Evolutionary conservation across 2,797 vertebrate species (phyloP), one percentile per base, ranked within the genome.

Genomic region (Champsocephalus esox): DNA sequence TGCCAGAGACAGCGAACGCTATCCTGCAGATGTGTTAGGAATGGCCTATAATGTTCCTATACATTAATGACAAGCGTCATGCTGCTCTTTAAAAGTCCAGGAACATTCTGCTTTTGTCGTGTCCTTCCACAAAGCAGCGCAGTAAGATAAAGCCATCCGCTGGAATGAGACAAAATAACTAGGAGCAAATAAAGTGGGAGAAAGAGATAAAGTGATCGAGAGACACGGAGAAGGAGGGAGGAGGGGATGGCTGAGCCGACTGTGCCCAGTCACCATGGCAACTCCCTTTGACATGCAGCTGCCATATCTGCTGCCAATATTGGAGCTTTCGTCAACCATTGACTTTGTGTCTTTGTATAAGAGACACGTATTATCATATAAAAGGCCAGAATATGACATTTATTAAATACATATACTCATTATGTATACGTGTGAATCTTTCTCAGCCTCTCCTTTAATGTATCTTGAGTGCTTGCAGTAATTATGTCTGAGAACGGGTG

Each of bases 231-330:
- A n/a, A 17, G 48, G 49, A 66, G 48, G 17, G 55, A 74, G 55
- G 61, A 79, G 56, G 58, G 58, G 61, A 77, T 76, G 70, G 75
- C 75, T 83, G 86, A 88, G 78, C 84, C 46, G 87, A 88, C 81
- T 85, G 81, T 85, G 85, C 77, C 62, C 73, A 81, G 92, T 94
- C 89, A 87, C 93, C 88, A 94, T 94, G 88, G 92, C 81, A 93
- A 95, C 94, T n/a, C 72, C 70, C 64, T 90, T 90, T 92, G 91
- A 94, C 87, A 85, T 90, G 81, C 74, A 87, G 81, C 86, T 91
- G 81, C 84, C 84, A 89, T 93, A 91, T 88, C 87, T 91, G 88
- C 86, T 90, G 87, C 85, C 84, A 87, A 65, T 80, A 75, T 75
- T 24, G 12, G 70, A 64, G 80, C 85, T 83, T 80, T 62, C 70